These are phyloP conservation scores for Holotrichia oblita DNA, from an alignment of 1,140 invertebrate species.

Conservation along the genomic window DNA sequence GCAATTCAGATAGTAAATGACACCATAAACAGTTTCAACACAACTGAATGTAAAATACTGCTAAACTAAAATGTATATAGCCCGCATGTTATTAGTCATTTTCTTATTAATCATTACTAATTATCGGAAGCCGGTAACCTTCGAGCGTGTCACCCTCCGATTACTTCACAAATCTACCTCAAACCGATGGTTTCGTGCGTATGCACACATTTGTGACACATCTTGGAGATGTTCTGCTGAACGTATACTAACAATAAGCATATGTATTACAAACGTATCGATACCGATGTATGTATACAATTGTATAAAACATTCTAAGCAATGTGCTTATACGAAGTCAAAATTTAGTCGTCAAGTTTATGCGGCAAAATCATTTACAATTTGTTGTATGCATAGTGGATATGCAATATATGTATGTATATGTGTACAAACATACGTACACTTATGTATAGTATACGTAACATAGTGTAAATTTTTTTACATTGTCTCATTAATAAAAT, in stretches of 20 bases:
- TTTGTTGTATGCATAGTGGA: no score
- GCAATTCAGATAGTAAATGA: constrained; percentile 37
- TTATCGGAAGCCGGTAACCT: constrained; percentile 41
- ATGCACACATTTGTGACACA: neutral
- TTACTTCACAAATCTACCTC: constrained; percentile 9
- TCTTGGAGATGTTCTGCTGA: constrained; percentile 6
- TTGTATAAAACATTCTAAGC: no score
- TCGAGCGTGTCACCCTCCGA: neutral
- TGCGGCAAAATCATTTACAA: neutral
- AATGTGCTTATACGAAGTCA: no score
- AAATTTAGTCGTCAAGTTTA: neutral
- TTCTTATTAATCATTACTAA: constrained; percentile 43
- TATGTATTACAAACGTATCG: constrained; percentile 13
- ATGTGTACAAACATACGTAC: no score
- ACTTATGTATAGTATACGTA: neutral
- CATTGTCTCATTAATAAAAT: no score
- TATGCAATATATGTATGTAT: no score
- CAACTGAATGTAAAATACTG: neutral
- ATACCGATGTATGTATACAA: no score
- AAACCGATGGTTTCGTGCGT: constrained; percentile 3
- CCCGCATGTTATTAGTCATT: constrained; percentile 43
- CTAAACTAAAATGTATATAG: constrained; percentile 20
- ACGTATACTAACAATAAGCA: neutral
- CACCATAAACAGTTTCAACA: constrained; percentile 29
- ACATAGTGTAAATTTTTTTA: neutral